A percentile compares a stretch with the other conserved stretches of the same genome.
These are phyloP conservation scores for Periophthalmus magnuspinnatus DNA, from an alignment of 2,797 vertebrate genomes.

Conservation along the genomic window DNA sequence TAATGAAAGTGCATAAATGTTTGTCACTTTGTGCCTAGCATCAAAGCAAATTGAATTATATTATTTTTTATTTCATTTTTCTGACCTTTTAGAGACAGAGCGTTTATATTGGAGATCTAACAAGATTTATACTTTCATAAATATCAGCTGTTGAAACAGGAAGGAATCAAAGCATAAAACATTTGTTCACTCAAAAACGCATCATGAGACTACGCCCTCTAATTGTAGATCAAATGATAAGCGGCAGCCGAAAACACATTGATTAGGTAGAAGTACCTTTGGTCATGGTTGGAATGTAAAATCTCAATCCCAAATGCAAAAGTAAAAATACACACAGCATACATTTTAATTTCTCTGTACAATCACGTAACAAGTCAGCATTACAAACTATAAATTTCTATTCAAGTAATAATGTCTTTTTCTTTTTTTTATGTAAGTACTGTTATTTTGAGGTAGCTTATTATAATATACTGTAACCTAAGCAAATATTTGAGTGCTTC, in stretches of 20 bases:
- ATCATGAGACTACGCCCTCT: constrained; percentile 36
- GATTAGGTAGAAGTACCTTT: constrained; percentile 12
- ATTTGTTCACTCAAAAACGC: not conserved
- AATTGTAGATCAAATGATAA: constrained; percentile 35
- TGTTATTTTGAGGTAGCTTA: not conserved
- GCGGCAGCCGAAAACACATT: constrained; percentile 14
- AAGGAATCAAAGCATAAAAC: not conserved
- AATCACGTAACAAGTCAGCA: too few relatives aligned
- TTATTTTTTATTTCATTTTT: not conserved
- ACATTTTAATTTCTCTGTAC: too few relatives aligned
- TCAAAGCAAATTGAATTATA: not conserved
- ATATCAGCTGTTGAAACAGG: not conserved
- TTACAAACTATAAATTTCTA: not conserved
- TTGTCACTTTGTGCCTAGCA: not conserved
- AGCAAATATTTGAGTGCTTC: not conserved
- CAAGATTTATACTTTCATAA: not conserved
- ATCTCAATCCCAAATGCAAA: too few relatives aligned
- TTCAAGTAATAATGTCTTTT: not conserved
- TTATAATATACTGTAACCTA: not conserved
- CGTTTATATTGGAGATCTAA: not conserved
- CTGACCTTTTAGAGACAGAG: not conserved
- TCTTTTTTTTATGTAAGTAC: not conserved
- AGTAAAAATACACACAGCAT: too few relatives aligned
- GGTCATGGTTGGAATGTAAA: too few relatives aligned
- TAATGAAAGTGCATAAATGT: not conserved